Evolutionary conservation across 2,797 vertebrate genomes (phyloP).

Genomic region (Lagorchestes hirsutus): DNA sequence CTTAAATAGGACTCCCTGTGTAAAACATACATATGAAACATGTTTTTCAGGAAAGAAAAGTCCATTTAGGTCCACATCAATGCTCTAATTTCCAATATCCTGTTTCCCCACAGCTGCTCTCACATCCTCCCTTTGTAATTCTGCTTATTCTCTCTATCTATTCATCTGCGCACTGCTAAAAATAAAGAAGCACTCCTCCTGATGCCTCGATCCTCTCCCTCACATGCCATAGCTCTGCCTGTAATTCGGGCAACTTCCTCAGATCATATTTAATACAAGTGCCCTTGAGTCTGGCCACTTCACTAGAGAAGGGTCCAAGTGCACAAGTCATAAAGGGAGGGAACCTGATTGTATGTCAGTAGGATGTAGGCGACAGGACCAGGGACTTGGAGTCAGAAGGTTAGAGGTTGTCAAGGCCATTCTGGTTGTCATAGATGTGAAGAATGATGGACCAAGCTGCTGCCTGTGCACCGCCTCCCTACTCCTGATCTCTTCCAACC

Average conservation of each 20-base stretch:
- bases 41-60: neutral
- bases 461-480: neutral
- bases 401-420: neutral
- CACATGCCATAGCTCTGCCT: neutral
- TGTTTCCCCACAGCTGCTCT: neutral
- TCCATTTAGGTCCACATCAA: neutral
- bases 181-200: too few relatives aligned
- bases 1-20: neutral
- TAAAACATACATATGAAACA: neutral
- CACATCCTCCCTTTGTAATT: slow-evolving; percentile 14
- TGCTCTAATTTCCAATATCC: neutral
- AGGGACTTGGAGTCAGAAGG: neutral
- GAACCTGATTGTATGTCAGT: neutral
- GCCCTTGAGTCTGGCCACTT: neutral
- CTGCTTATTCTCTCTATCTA: slow-evolving; percentile 3
- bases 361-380: neutral
- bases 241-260: neutral
- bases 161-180: neutral
- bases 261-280: neutral
- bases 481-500: neutral
- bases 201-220: neutral
- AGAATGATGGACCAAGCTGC: neutral
- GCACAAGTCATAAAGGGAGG: neutral
- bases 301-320: neutral
- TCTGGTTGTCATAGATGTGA: neutral